Conservation (phyloP, 2,113 vertebrate genomes). For the Thamnaconus septentrionalis region DNA sequence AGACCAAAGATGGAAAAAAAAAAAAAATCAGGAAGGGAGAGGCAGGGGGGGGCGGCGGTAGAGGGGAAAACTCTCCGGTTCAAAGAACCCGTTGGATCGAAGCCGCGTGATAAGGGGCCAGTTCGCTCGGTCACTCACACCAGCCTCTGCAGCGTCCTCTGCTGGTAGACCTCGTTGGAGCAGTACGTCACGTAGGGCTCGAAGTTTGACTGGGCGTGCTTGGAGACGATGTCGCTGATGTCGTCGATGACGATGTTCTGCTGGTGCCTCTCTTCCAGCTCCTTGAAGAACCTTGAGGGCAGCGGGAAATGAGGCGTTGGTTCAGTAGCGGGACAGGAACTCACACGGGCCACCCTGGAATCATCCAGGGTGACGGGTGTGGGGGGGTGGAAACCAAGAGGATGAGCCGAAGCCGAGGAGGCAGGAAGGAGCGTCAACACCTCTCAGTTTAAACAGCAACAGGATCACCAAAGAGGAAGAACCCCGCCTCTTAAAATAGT, state of each 20-base stretch:
- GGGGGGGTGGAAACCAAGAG: constrained; percentile 14
- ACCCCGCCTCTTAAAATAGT: constrained; percentile 61
- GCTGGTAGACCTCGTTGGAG: constrained; percentile 97
- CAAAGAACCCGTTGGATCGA: no score
- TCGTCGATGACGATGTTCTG: constrained; percentile 87
- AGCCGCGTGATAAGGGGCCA: background rate
- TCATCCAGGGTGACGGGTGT: background rate
- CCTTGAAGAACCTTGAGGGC: constrained; percentile 87
- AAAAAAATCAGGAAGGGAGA: background rate
- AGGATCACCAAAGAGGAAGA: constrained; percentile 53
- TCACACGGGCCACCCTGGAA: background rate
- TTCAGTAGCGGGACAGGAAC: constrained; percentile 7
- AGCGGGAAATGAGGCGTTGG: constrained; percentile 1
- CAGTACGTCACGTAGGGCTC: constrained; percentile 96
- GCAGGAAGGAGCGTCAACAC: constrained; percentile 39
- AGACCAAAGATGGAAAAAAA: background rate
- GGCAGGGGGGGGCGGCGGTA: no score
- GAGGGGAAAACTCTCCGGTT: no score
- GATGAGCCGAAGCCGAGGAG: constrained; percentile 43
- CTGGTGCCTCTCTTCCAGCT: constrained; percentile 88
- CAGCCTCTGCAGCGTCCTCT: constrained; percentile 90
- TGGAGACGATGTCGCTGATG: constrained; percentile 90
- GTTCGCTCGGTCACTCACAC: constrained; percentile 78
- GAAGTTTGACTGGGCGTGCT: constrained; percentile 85
- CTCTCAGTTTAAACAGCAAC: constrained; percentile 20